Conservation (phyloP, 2,797 vertebrate species). For the Tolypeutes matacus region DNA sequence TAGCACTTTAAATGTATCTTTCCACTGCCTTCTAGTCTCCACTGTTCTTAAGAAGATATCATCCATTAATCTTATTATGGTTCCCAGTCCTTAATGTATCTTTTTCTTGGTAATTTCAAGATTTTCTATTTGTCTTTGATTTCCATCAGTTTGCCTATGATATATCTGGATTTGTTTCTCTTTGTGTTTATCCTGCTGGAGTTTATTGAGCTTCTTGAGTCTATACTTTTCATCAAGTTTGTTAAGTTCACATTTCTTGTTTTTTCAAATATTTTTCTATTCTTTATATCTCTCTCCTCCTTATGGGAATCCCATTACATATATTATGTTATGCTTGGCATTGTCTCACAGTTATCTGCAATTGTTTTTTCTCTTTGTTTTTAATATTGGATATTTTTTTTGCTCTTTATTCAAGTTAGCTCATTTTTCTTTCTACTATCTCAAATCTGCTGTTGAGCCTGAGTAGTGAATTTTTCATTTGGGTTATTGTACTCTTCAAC, state of each 20-base stretch:
- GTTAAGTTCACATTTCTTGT: neutral
- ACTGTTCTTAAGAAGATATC: neutral
- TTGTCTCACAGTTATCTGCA: neutral
- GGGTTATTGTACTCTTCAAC: too few relatives aligned
- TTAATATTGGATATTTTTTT: neutral
- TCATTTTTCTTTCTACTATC: neutral
- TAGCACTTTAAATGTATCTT: too few relatives aligned
- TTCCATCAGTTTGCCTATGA: neutral
- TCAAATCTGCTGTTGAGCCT: too few relatives aligned
- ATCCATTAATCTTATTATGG: neutral
- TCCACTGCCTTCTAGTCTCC: too few relatives aligned
- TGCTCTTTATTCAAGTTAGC: neutral
- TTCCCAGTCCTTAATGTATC: neutral
- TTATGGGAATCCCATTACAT: neutral
- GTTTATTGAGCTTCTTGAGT: too few relatives aligned
- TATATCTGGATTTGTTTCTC: too few relatives aligned
- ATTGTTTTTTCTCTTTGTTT: too few relatives aligned
- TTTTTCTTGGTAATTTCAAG: neutral
- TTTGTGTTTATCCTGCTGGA: too few relatives aligned
- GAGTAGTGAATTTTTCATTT: too few relatives aligned
- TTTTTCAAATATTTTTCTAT: neutral
- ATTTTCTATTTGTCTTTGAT: conserved; percentile 2
- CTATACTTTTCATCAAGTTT: too few relatives aligned
- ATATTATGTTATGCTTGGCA: neutral
- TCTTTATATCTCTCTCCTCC: neutral